Conservation (phyloP, 2,113 vertebrate genomes). For the Misgurnus anguillicaudatus region DNA sequence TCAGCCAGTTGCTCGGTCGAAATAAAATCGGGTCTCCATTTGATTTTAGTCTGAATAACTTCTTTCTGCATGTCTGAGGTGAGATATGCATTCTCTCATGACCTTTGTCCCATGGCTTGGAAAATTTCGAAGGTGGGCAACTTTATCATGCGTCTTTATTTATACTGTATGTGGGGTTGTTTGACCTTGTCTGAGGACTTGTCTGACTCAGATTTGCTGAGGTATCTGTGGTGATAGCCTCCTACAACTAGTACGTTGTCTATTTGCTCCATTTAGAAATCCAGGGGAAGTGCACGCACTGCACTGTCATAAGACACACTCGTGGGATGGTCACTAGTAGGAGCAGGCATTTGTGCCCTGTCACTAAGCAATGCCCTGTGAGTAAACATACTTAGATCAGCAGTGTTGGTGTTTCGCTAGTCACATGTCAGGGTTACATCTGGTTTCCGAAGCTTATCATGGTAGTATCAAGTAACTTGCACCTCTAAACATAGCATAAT, state of each 20-base stretch:
- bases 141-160: slow-evolving; percentile 42
- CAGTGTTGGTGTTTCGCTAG: background rate
- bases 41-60: background rate
- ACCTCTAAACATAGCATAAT: slow-evolving; percentile 15
- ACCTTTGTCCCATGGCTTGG: slow-evolving; percentile 48
- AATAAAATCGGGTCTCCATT: background rate
- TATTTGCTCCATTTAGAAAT: slow-evolving; percentile 50
- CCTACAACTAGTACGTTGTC: slow-evolving; percentile 53
- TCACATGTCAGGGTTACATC: background rate
- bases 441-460: slow-evolving; percentile 10
- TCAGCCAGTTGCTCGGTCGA: slow-evolving; percentile 1
- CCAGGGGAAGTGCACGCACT: slow-evolving; percentile 53
- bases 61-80: background rate
- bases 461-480: background rate
- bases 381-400: background rate
- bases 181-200: slow-evolving; percentile 39
- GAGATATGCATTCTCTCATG: background rate
- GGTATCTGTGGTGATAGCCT: slow-evolving; percentile 57
- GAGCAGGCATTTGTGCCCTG: background rate
- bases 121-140: slow-evolving; percentile 52
- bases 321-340: slow-evolving; percentile 62
- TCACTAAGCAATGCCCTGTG: slow-evolving; percentile 1
- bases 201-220: slow-evolving; percentile 57
- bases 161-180: slow-evolving; percentile 49
- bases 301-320: slow-evolving; percentile 69